Evolutionary conservation across 1,140 invertebrate species (phyloP), one percentile per base, ranked within the genome.

Genomic region (Bathynomus jamesi): DNA sequence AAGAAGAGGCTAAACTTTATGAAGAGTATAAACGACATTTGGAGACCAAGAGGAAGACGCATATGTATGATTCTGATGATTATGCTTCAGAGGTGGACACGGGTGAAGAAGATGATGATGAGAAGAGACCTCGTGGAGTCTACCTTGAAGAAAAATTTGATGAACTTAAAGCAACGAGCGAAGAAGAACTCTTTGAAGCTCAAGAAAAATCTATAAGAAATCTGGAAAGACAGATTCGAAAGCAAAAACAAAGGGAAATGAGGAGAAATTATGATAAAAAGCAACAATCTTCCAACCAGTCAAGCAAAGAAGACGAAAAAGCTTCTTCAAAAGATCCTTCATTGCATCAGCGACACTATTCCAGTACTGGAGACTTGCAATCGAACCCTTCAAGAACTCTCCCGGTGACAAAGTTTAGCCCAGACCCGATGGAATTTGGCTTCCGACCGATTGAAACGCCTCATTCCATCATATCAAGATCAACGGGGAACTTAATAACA

Each of bases 351-450:
- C 7, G 46, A 29, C 2, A 46, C 21, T 28, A 61, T 30, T 69
- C 67, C 25, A 74, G 72, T 60, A 72, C 70, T 0, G 72, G 75
- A 2, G 72, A 77, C 70, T 31, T 76, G 25, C 29, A 71, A n/a
- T 60, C 28, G 61, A 69, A 61, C 17, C 32, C 24, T 40, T 66
- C 75, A 4, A 74, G 64, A 25, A 77, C 72, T 17, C 65, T 77
- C 17, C 75, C 75, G 2, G 31, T 77, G 3, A 77, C 75, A 0
- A 77, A 77, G 63, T 77, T 77, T 64, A 77, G 72, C 61, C 75
- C 75, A 7, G 75, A 77, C 61, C 75, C 75, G 0, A 77, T 77
- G 75, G 75, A 77, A 32, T 77, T 77, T 61, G 75, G 75, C 3
- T 77, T 77, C 28, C 63, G 73, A 2, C 75, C 75, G 28, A 77